Conservation (phyloP, 2,113 vertebrate species). For the Candoia aspera region DNA sequence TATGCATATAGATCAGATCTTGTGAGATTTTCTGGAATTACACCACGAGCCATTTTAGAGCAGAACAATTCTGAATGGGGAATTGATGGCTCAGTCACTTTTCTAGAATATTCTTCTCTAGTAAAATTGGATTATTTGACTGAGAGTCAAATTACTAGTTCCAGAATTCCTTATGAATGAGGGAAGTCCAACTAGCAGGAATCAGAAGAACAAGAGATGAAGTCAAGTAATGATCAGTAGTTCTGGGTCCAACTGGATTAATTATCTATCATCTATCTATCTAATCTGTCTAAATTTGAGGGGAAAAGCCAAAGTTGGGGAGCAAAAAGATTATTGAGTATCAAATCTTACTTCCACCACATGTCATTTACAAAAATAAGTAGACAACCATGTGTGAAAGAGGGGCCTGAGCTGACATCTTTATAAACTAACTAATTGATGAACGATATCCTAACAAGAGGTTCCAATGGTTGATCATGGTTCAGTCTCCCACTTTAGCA, state of each 20-base stretch:
- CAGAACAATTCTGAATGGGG: not conserved
- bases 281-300: not conserved
- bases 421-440: not conserved
- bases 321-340: not conserved
- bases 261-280: not conserved
- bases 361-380: not conserved
- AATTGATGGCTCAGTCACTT: not conserved
- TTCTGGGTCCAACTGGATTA: not conserved
- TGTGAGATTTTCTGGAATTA: not conserved
- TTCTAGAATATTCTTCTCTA: not conserved
- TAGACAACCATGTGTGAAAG: not conserved
- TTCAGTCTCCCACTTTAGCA: constrained; percentile 43
- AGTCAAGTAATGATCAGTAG: not conserved
- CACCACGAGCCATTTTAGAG: too few species aligned
- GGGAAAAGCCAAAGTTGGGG: not conserved
- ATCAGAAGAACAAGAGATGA: not conserved
- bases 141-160: not conserved
- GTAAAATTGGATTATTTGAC: not conserved
- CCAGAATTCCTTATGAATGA: not conserved
- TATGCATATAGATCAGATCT: not conserved
- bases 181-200: not conserved
- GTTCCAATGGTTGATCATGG: constrained; percentile 37
- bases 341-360: not conserved
- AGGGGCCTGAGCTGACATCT: not conserved
- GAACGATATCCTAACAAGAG: constrained; percentile 39